A percentile compares a stretch with the other conserved stretches of the same genome.
phyloP scores from a whole-genome alignment of 2,113 vertebrate genomes.

The Saccopteryx leptura region DNA sequence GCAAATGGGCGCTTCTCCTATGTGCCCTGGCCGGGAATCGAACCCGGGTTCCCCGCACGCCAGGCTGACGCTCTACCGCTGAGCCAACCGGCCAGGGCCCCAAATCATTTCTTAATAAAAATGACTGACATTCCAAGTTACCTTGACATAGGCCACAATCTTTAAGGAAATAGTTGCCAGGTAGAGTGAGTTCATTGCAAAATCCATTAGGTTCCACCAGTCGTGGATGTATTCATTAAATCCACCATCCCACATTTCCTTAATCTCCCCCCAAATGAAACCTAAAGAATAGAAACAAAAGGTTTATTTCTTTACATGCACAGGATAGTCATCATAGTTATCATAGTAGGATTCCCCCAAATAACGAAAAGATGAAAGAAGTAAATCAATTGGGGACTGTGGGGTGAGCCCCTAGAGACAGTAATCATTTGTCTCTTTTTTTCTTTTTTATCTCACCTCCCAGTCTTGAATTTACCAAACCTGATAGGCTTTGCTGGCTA shows the following conservation, averaged over 20 bases:
- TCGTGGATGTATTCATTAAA: slow-evolving; percentile 98
- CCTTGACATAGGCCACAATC: slow-evolving; percentile 98
- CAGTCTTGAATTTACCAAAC: slow-evolving; percentile 8
- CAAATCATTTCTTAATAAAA: slow-evolving; percentile 49
- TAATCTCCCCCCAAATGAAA: slow-evolving; percentile 99
- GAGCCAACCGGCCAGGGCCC: too few species aligned
- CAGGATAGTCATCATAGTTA: slow-evolving; percentile 1
- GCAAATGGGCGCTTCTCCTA: too few species aligned
- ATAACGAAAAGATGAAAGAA: slow-evolving; percentile 29
- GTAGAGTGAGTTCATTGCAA: slow-evolving; percentile 98
- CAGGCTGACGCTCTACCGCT: too few species aligned
- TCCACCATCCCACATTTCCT: slow-evolving; percentile 99
- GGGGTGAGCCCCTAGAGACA: background rate
- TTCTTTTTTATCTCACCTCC: background rate
- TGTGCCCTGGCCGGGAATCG: too few species aligned
- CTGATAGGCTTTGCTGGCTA: slow-evolving; percentile 15
- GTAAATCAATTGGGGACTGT: background rate
- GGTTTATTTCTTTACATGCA: slow-evolving; percentile 44
- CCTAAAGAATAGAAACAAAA: slow-evolving; percentile 88
- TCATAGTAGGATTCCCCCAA: slow-evolving; percentile 23
- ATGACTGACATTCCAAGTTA: slow-evolving; percentile 83
- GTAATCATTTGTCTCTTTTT: background rate
- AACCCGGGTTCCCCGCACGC: too few species aligned
- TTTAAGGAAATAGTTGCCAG: slow-evolving; percentile 98
- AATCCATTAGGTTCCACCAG: slow-evolving; percentile 99